Evolutionary conservation across 1,140 invertebrate species (phyloP), one percentile per base, ranked within the genome.

Genomic region (Idris sp.): DNA sequence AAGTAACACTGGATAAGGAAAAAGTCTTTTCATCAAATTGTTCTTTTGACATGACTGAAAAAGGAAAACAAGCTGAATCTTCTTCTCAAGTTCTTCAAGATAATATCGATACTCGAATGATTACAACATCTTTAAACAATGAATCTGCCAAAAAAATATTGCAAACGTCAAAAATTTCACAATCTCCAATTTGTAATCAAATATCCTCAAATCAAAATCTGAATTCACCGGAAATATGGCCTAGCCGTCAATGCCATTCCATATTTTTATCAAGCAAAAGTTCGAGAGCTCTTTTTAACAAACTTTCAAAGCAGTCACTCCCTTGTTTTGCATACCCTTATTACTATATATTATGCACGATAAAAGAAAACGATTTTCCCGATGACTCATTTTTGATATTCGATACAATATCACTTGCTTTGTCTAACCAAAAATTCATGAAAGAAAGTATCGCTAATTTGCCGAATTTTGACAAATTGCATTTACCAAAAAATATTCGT

Each of bases 401-500:
- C 16, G 49, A 71, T 15, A 48, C 73, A 1, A 56, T 81, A 7
- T 44, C 71, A 4, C 49, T 19, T 1, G 49, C 65, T 2, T 22
- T 80, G 22, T 76, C 69, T 0, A 36, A 44, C 0, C 25, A 67
- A 1, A 25, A 76, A 6, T 75, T 54, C 1, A 71, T 48, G 2
- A 56, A 67, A 22, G 53, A 81, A 14, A 72, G 73, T 16, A 71
- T 82, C 0, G 31, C 54, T 15, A 65, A 48, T 15, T 28, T 76
- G 6, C 48, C 44, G 2, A 53, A 18, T 10, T 77, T 73, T 22
- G 74, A 81, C 19, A 33, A 75, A 44, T 72, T 67, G 6, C 46
- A 77, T 8, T 26, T 77, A 0, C 76, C 78, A 3, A n/a, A 51
- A 7, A 74, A 74, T 22, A 75, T 79, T 5, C 65, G 68, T 2